Percentiles rank a stretch among this genome's conserved stretches.
phyloP scores from a whole-genome alignment of 1,140 invertebrate species.

The Cataglyphis hispanica region DNA sequence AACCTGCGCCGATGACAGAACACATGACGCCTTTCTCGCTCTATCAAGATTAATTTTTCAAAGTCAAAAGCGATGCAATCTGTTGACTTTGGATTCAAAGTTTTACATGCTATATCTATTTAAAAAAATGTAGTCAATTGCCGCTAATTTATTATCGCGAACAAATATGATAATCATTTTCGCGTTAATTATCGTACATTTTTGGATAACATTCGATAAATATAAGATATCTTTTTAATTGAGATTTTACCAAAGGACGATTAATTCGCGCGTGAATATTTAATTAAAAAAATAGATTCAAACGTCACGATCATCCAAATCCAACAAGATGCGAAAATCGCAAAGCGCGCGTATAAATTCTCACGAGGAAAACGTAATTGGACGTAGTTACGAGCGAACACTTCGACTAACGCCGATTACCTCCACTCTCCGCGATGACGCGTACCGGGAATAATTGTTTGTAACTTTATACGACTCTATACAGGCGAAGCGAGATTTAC shows the following conservation, averaged over 20 bases:
- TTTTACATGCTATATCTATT: neutral
- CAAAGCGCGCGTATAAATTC: no score
- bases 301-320: neutral
- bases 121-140: neutral
- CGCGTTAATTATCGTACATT: neutral
- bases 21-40: neutral
- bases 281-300: neutral
- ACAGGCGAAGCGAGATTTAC: constrained; percentile 13
- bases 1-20: neutral
- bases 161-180: neutral
- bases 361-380: constrained; percentile 14
- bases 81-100: neutral
- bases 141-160: neutral
- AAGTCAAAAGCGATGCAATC: neutral
- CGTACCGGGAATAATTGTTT: neutral
- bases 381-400: neutral
- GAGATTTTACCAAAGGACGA: neutral
- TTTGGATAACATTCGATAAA: neutral
- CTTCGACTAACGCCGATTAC: neutral
- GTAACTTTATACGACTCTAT: neutral
- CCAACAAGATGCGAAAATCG: neutral
- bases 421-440: neutral
- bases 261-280: neutral
- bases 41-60: neutral
- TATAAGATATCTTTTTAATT: neutral